These are phyloP conservation scores for Drosophila pandora DNA, from an alignment of 1,140 invertebrate genomes.

Conservation along the genomic window DNA sequence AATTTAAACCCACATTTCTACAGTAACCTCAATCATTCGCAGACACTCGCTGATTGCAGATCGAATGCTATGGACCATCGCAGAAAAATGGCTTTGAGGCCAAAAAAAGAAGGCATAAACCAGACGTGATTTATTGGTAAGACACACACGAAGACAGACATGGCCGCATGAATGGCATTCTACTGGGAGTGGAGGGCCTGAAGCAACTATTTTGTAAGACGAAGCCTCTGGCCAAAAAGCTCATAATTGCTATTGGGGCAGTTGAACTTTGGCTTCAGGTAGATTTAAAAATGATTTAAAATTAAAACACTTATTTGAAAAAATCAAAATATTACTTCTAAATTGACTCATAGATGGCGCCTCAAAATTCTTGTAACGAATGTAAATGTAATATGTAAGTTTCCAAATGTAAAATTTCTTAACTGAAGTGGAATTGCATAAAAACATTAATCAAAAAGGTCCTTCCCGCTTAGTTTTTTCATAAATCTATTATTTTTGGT, in stretches of 20 bases:
- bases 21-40: neutral
- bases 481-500: no score
- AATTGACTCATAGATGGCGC: no score
- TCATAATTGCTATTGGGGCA: conserved; percentile 9
- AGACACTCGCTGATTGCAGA: neutral
- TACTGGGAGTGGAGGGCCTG: neutral
- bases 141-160: conserved; percentile 2
- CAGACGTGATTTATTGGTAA: conserved; percentile 12
- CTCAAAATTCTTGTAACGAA: no score
- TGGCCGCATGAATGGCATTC: conserved; percentile 4
- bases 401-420: neutral
- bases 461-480: no score
- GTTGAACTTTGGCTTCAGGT: conserved; percentile 11
- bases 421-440: neutral
- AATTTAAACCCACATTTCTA: neutral
- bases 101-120: neutral
- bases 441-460: no score
- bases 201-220: neutral
- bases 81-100: neutral
- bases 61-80: neutral
- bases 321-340: no score
- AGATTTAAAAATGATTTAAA: neutral
- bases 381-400: no score
- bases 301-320: no score
- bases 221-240: conserved; percentile 7